Conservation (phyloP, 2,888 invertebrate genomes). For the Nemapogon koenigi region DNA sequence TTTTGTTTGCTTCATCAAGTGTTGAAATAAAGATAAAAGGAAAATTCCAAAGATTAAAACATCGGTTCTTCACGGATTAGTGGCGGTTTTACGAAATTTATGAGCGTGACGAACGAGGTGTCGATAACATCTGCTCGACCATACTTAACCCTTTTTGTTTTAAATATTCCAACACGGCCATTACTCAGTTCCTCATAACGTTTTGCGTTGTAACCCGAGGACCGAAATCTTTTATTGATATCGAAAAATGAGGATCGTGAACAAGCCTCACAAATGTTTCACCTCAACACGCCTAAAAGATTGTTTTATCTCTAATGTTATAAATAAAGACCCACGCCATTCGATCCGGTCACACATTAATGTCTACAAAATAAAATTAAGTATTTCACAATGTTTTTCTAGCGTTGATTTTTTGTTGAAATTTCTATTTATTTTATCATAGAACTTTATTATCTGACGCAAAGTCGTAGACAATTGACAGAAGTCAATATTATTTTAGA, state of each 20-base stretch:
- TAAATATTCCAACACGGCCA: conserved; percentile 47
- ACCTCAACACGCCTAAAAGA: conserved; percentile 28
- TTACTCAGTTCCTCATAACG: conserved; percentile 55
- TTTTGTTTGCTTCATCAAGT: not conserved
- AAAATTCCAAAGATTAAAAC: conserved; percentile 56
- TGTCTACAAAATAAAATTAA: conserved; percentile 25
- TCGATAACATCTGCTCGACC: conserved; percentile 58
- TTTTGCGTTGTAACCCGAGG: conserved; percentile 45
- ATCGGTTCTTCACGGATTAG: conserved; percentile 53
- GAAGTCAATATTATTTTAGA: too few species aligned
- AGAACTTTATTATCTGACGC: too few species aligned
- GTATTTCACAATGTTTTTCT: conserved; percentile 23
- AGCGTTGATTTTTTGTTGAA: too few species aligned
- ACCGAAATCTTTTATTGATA: conserved; percentile 52
- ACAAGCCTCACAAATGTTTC: conserved; percentile 28
- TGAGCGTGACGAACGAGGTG: conserved; percentile 60
- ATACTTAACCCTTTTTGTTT: conserved; percentile 60
- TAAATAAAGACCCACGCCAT: conserved; percentile 26
- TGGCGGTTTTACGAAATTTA: conserved; percentile 60
- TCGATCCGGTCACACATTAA: conserved; percentile 21
- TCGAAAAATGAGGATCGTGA: conserved; percentile 47
- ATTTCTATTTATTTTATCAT: too few species aligned
- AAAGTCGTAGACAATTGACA: too few species aligned
- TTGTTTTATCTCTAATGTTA: conserved; percentile 36
- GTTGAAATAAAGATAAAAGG: conserved; percentile 27